phyloP scores from a whole-genome alignment of 2,797 vertebrate species.

The Champsocephalus gunnari region DNA sequence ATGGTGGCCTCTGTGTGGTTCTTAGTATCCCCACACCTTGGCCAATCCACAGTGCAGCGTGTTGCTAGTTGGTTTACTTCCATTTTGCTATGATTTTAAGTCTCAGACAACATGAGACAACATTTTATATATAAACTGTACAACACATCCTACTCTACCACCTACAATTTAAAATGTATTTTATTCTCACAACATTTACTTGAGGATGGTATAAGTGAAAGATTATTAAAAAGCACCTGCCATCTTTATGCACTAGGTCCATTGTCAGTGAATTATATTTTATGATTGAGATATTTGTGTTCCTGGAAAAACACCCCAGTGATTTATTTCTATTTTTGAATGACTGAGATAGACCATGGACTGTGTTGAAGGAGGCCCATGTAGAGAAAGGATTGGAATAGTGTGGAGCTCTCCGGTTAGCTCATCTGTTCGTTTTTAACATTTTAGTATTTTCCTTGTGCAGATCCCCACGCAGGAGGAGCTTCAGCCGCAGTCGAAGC shows the following conservation, averaged over 20 bases:
- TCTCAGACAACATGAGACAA: not conserved
- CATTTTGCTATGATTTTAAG: not conserved
- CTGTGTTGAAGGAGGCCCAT: constrained; percentile 64
- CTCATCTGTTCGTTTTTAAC: constrained; percentile 49
- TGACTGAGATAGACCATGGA: constrained; percentile 45
- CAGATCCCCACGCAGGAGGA: constrained; percentile 98
- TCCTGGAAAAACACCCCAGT: constrained; percentile 31
- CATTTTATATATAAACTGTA: no score
- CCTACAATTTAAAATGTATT: not conserved
- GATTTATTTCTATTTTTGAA: constrained; percentile 43
- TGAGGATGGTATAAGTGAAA: constrained; percentile 35
- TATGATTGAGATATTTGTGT: constrained; percentile 40
- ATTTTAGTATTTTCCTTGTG: constrained; percentile 56
- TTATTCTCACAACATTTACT: constrained; percentile 4
- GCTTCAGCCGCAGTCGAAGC: constrained; percentile 97
- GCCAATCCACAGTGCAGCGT: constrained; percentile 40
- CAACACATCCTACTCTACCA: not conserved
- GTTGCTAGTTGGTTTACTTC: not conserved
- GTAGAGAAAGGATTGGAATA: constrained; percentile 44
- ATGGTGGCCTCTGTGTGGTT: constrained; percentile 52
- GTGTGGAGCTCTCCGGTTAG: constrained; percentile 46
- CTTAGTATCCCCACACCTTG: constrained; percentile 18
- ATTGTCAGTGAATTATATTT: constrained; percentile 51
- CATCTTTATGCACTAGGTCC: constrained; percentile 60
- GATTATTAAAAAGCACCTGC: constrained; percentile 27